phyloP scores from a whole-genome alignment of 92 coral and sea anemone genomes.

The Umimayanthus kanabou region DNA sequence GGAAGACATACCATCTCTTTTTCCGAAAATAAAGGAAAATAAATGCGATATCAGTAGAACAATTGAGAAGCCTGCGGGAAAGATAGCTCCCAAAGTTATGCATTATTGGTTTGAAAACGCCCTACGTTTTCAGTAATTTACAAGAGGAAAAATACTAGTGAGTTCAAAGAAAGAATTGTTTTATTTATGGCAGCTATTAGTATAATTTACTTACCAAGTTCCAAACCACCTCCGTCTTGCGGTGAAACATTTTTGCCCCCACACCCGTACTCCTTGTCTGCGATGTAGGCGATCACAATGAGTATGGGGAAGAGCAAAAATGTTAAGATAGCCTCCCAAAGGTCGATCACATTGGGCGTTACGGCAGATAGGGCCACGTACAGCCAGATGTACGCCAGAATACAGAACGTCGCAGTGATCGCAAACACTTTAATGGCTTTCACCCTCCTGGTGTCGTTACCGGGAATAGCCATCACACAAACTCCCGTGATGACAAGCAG shows the following conservation, averaged over 20 bases:
- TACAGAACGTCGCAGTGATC: conserved; percentile 78
- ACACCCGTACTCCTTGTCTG: conserved; percentile 93
- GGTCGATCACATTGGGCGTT: conserved; percentile 71
- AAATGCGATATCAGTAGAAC: neutral
- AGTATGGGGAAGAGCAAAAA: conserved; percentile 90
- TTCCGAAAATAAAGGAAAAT: neutral
- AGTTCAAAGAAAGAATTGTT: neutral
- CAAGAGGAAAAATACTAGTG: neutral
- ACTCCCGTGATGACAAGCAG: conserved; percentile 90
- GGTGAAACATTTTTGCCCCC: conserved; percentile 75
- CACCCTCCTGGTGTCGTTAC: conserved; percentile 75
- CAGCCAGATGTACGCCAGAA: conserved; percentile 90
- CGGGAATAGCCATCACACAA: conserved; percentile 90
- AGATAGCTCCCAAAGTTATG: neutral
- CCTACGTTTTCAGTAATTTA: conserved; percentile 11
- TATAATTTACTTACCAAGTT: conserved; percentile 67
- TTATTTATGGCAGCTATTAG: neutral
- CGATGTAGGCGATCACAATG: conserved; percentile 89
- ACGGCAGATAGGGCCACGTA: conserved; percentile 61
- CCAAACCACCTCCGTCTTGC: conserved; percentile 80
- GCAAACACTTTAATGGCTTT: conserved; percentile 93
- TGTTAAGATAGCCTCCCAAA: conserved; percentile 97
- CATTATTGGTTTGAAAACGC: neutral
- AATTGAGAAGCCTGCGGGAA: neutral
- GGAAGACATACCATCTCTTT: neutral